Percentiles rank a stretch among this genome's conserved stretches.
These are phyloP conservation scores for Sebastes hubbsi DNA, from an alignment of 2,797 vertebrate genomes.

Conservation along the genomic window DNA sequence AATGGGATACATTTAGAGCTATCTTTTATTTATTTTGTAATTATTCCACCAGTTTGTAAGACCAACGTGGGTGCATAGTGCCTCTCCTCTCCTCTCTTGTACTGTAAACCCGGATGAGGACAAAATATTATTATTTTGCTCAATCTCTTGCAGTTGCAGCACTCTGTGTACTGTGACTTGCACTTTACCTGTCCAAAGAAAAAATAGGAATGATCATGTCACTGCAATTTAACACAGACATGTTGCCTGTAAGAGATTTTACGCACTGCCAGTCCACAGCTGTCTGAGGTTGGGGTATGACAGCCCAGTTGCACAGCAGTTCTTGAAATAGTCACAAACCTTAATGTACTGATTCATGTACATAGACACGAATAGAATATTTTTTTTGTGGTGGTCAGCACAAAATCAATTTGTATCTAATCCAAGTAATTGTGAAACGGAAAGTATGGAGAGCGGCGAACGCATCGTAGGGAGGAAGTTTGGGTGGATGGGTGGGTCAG, in stretches of 20 bases:
- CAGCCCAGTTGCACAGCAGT: too few relatives aligned
- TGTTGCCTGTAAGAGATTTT: slow-evolving; percentile 26
- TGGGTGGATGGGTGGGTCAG: too few relatives aligned
- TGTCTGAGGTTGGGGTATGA: neutral
- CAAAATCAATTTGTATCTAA: too few relatives aligned
- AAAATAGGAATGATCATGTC: slow-evolving; percentile 11
- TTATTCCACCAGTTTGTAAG: slow-evolving; percentile 10
- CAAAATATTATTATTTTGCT: neutral
- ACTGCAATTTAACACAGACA: slow-evolving; percentile 9
- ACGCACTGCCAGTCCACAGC: neutral
- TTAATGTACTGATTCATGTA: too few relatives aligned
- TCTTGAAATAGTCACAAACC: too few relatives aligned
- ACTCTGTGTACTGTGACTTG: neutral
- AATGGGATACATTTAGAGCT: slow-evolving; percentile 8
- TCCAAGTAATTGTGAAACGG: too few relatives aligned
- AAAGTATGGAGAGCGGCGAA: rapidly evolving
- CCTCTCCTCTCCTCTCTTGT: neutral
- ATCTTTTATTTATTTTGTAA: slow-evolving; percentile 34
- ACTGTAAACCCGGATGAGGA: neutral
- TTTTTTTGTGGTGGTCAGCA: neutral
- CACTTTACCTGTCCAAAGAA: neutral
- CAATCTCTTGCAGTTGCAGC: neutral
- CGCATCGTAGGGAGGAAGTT: too few relatives aligned
- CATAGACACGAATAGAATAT: too few relatives aligned
- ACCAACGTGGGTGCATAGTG: neutral